Evolutionary conservation across 2,797 vertebrate species (phyloP).

Genomic region (Sebastes dallii): DNA sequence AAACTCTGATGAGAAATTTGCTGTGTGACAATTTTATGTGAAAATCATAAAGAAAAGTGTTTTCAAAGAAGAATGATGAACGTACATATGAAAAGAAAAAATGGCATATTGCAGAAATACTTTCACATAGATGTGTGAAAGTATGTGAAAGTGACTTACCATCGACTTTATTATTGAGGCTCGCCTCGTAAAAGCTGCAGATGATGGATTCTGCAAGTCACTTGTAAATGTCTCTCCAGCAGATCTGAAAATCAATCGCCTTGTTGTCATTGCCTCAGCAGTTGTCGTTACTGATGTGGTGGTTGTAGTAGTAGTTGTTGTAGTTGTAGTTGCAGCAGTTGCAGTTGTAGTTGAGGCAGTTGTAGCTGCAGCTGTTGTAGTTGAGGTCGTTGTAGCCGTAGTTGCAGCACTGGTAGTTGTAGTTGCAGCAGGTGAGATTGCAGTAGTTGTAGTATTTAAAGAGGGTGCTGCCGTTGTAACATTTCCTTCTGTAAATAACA

Average conservation of each 20-base stretch:
- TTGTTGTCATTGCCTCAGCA: neutral
- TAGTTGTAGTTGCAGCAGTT: too few species aligned
- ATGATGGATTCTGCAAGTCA: conserved; percentile 34
- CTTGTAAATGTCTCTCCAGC: conserved; percentile 45
- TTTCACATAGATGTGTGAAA: neutral
- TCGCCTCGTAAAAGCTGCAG: conserved; percentile 32
- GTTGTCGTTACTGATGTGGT: neutral
- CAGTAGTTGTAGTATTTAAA: neutral
- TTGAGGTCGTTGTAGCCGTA: neutral
- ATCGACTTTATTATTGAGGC: conserved; percentile 1
- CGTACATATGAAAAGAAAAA: neutral
- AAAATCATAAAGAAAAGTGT: too few species aligned
- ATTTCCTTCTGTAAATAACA: neutral
- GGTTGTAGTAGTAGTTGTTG: neutral
- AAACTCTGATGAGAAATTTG: neutral
- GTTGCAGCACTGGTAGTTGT: neutral
- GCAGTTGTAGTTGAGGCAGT: too few species aligned
- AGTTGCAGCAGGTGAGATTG: neutral
- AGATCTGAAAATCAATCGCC: conserved; percentile 32
- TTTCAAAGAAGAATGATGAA: neutral
- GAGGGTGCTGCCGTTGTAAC: neutral
- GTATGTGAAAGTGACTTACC: conserved; percentile 32
- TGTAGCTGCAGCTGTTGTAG: too few species aligned
- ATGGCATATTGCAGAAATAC: neutral
- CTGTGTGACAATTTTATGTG: neutral